Evolutionary conservation across 2,113 vertebrate genomes (phyloP).

Genomic region (Psammodynastes pulverulentus): DNA sequence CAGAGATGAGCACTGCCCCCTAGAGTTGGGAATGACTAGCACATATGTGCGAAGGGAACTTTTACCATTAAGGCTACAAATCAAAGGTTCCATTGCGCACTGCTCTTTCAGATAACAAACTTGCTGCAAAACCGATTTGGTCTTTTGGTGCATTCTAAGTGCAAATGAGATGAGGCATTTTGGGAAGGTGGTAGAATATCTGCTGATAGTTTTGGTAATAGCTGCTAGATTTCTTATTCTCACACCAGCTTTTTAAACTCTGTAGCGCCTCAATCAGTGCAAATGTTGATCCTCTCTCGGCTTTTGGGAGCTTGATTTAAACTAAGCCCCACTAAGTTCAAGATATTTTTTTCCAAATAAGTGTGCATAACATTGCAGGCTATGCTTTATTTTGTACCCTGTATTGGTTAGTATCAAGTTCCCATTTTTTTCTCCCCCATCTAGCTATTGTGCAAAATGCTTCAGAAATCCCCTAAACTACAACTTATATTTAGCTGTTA

Average conservation of each 20-base stretch:
- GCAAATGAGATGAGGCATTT: neutral
- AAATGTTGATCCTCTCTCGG: neutral
- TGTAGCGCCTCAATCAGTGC: neutral
- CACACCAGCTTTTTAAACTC: neutral
- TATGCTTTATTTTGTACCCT: neutral
- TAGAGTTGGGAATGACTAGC: too few species aligned
- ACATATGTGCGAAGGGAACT: too few species aligned
- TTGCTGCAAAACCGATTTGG: neutral
- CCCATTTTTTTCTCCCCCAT: neutral
- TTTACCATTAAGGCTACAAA: neutral
- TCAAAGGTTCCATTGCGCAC: neutral
- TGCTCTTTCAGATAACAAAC: neutral
- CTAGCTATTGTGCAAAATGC: neutral
- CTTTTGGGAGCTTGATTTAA: neutral
- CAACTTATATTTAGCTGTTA: neutral
- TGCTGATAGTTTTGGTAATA: neutral
- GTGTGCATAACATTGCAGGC: neutral
- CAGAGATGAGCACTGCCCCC: too few species aligned
- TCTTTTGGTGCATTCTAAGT: neutral
- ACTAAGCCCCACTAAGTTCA: neutral
- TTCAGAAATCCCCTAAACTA: neutral
- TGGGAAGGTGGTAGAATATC: neutral
- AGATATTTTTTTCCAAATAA: neutral
- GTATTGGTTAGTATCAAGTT: neutral
- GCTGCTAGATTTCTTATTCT: neutral